Conservation (phyloP, 92 coral and sea anemone genomes). For the Phenganax marumi region DNA sequence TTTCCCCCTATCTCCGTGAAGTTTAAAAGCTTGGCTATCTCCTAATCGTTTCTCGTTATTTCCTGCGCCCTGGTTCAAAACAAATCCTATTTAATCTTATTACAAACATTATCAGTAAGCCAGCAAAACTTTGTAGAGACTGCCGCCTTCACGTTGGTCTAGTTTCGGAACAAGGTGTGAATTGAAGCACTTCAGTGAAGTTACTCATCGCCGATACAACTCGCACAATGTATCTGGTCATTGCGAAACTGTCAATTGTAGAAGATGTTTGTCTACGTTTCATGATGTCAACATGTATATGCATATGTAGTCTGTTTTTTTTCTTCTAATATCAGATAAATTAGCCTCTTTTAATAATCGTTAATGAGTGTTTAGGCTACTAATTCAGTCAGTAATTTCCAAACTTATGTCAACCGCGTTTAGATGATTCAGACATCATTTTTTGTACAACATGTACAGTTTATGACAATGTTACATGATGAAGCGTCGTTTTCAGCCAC, state of each 20-base stretch:
- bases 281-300: too few relatives aligned
- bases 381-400: conserved; percentile 13
- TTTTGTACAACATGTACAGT: neutral
- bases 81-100: conserved; percentile 33
- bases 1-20: neutral
- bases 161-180: conserved; percentile 26
- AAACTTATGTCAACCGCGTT: neutral
- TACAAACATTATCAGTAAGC: conserved; percentile 34
- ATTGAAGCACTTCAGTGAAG: neutral
- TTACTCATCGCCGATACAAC: neutral
- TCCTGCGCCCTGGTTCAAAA: neutral
- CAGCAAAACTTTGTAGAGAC: conserved; percentile 10
- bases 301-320: neutral
- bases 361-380: conserved; percentile 35
- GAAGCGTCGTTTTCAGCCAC: too few relatives aligned
- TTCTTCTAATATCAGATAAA: conserved; percentile 38
- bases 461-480: too few relatives aligned
- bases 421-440: neutral
- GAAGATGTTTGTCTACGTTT: neutral
- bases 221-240: too few relatives aligned
- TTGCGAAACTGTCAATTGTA: neutral
- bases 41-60: conserved; percentile 2
- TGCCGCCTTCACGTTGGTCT: conserved; percentile 48
- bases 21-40: neutral
- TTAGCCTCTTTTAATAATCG: conserved; percentile 28